A percentile compares a stretch with the other conserved stretches of the same genome.
phyloP scores from a whole-genome alignment of 1,140 invertebrate species.

The Bombus vancouverensis region DNA sequence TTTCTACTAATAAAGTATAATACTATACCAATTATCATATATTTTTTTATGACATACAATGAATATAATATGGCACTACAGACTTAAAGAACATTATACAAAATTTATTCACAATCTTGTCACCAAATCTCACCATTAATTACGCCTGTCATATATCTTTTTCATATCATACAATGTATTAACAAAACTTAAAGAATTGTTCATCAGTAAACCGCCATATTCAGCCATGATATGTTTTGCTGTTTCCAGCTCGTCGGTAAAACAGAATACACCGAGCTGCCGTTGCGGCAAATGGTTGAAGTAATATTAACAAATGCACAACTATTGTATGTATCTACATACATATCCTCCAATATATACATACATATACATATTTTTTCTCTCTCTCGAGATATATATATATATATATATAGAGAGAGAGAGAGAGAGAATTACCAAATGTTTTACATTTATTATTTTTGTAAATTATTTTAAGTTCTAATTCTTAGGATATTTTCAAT shows the following conservation, averaged over 20 bases:
- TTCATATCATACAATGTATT: constrained; percentile 33
- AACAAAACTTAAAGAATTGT: constrained; percentile 48
- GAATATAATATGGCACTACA: neutral
- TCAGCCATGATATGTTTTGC: constrained; percentile 67
- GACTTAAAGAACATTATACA: neutral
- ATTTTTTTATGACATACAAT: constrained; percentile 36
- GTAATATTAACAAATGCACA: neutral
- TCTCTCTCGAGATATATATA: neutral
- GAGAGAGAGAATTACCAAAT: neutral
- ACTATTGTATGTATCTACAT: neutral
- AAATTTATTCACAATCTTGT: constrained; percentile 6
- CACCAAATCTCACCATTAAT: constrained; percentile 27
- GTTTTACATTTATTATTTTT: neutral
- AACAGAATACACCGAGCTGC: constrained; percentile 54
- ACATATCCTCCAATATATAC: neutral
- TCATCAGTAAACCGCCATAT: constrained; percentile 48
- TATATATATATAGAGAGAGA: no score
- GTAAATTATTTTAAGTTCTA: neutral
- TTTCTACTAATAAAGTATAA: constrained; percentile 7
- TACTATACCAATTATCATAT: constrained; percentile 4
- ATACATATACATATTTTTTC: no score
- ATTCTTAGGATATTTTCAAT: neutral
- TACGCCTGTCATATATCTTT: constrained; percentile 16
- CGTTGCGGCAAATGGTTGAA: constrained; percentile 38
- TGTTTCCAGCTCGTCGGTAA: constrained; percentile 59